Evolutionary conservation across 2,888 invertebrate species (phyloP).

Genomic region (Conchocele bisecta): DNA sequence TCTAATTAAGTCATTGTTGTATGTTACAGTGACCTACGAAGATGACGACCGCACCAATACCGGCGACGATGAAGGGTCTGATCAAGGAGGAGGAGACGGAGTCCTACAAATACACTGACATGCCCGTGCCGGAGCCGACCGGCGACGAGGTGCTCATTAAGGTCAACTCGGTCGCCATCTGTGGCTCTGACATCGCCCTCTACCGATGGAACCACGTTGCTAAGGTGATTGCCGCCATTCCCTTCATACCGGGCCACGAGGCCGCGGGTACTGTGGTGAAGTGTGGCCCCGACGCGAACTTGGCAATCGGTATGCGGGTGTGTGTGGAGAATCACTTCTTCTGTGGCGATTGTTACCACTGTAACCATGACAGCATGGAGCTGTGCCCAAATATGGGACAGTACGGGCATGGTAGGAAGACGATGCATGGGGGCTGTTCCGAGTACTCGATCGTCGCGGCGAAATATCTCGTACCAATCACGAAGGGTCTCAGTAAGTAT

Average conservation of each 20-base stretch:
- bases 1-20: too few species aligned
- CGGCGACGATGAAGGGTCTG: constrained; percentile 72
- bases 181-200: constrained; percentile 78
- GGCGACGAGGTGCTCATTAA: constrained; percentile 75
- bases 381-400: constrained; percentile 79
- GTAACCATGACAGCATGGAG: constrained; percentile 68
- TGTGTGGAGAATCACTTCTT: constrained; percentile 79
- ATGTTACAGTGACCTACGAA: too few species aligned
- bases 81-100: constrained; percentile 72
- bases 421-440: constrained; percentile 78
- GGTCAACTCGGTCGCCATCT: constrained; percentile 76
- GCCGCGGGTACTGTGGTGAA: constrained; percentile 78
- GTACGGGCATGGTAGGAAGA: constrained; percentile 78
- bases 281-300: constrained; percentile 73
- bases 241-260: constrained; percentile 80
- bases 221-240: constrained; percentile 76
- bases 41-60: constrained; percentile 42
- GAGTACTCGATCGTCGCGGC: constrained; percentile 78
- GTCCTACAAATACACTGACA: constrained; percentile 70
- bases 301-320: constrained; percentile 72
- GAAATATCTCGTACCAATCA: constrained; percentile 72
- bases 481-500: constrained; percentile 68
- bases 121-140: constrained; percentile 71
- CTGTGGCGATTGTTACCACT: constrained; percentile 77
- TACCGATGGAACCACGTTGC: constrained; percentile 78